These are phyloP conservation scores for Diplodus sargus DNA, from an alignment of 2,797 vertebrate species.

Conservation along the genomic window DNA sequence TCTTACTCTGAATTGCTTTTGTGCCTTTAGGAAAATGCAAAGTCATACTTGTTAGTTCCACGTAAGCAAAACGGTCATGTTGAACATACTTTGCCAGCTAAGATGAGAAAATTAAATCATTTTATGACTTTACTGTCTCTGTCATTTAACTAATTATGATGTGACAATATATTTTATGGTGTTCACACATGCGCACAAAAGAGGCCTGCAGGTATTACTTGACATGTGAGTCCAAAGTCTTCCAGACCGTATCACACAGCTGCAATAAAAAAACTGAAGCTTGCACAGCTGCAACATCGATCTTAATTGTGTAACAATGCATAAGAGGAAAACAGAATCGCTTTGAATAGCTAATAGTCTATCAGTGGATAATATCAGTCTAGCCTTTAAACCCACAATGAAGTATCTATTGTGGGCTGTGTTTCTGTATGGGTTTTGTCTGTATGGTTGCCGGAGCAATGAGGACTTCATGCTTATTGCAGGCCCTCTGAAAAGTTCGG, in stretches of 20 bases:
- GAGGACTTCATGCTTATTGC: slow-evolving; percentile 80
- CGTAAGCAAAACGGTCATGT: no score
- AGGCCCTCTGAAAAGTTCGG: slow-evolving; percentile 80
- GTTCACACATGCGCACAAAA: neutral
- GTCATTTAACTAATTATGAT: no score
- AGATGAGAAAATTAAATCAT: no score
- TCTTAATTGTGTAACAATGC: slow-evolving; percentile 41
- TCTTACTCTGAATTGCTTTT: no score
- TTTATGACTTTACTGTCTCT: neutral
- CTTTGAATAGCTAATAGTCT: slow-evolving; percentile 17
- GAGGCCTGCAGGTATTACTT: slow-evolving; percentile 22
- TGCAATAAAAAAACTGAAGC: slow-evolving; percentile 58
- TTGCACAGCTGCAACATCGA: slow-evolving; percentile 31
- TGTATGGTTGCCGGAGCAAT: slow-evolving; percentile 25
- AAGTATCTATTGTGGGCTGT: slow-evolving; percentile 32
- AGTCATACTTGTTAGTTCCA: no score
- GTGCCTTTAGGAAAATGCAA: no score
- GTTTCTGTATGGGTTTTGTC: slow-evolving; percentile 48
- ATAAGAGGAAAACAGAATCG: slow-evolving; percentile 8
- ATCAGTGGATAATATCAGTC: slow-evolving; percentile 42
- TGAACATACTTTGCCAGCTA: no score
- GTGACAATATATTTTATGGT: neutral
- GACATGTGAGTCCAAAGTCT: slow-evolving; percentile 67
- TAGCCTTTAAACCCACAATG: slow-evolving; percentile 55
- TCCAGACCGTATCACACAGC: slow-evolving; percentile 34